Conservation (phyloP, 2,113 vertebrate genomes). For the Cryptomyrus ogoouensis region DNA sequence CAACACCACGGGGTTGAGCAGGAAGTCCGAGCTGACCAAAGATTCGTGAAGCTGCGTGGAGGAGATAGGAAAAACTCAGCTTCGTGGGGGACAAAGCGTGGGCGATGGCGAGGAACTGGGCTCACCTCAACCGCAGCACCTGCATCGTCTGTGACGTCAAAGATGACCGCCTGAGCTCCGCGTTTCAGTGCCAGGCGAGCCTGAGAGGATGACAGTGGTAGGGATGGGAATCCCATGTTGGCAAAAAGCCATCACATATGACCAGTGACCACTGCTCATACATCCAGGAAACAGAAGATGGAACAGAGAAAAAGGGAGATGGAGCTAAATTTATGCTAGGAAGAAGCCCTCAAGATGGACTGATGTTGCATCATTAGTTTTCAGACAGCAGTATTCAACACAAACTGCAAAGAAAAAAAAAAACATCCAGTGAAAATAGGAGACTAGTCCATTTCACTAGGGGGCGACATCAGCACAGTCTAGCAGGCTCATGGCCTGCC, state of each 20-base stretch:
- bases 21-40: conserved; percentile 59
- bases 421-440: background rate
- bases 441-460: background rate
- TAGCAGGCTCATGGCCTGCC: background rate
- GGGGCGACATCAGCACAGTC: conserved; percentile 1
- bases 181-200: conserved; percentile 85
- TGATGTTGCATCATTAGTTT: background rate
- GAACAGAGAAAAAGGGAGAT: background rate
- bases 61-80: background rate
- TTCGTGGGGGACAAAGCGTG: background rate
- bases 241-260: background rate
- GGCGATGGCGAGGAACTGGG: background rate
- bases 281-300: background rate
- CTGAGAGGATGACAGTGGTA: conserved; percentile 50
- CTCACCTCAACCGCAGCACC: conserved; percentile 80
- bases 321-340: background rate
- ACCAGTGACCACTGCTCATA: background rate
- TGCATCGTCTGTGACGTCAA: conserved; percentile 84
- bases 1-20: conserved; percentile 81
- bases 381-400: background rate
- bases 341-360: background rate
- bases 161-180: conserved; percentile 89
- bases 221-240: background rate
- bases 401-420: background rate
- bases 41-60: conserved; percentile 59